phyloP scores from a whole-genome alignment of 2,797 vertebrate genomes.

The Botia kubotai region DNA sequence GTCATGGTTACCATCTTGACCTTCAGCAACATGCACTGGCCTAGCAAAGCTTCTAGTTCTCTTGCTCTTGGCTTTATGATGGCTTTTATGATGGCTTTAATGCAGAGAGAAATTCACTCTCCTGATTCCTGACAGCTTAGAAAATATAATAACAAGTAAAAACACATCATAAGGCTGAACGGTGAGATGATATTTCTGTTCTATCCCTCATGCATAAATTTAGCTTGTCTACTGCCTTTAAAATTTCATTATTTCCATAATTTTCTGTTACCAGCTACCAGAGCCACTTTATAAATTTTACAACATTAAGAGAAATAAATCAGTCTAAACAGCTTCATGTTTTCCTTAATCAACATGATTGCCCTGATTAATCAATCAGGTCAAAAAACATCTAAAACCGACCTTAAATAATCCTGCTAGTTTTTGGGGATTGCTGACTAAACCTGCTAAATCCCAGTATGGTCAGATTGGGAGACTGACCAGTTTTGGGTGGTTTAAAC shows the following conservation, averaged over 20 bases:
- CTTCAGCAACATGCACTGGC: conserved; percentile 21
- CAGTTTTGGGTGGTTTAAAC: neutral
- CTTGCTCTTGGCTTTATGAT: neutral
- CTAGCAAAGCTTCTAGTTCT: neutral
- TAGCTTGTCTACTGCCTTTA: conserved; percentile 5
- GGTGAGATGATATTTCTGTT: neutral
- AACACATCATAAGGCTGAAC: neutral
- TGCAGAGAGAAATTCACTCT: neutral
- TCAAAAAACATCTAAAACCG: neutral
- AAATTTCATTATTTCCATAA: neutral
- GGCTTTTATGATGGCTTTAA: neutral
- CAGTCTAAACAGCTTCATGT: conserved; percentile 31
- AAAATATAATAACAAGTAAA: neutral
- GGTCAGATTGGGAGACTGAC: neutral
- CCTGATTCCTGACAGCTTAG: neutral
- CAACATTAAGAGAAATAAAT: conserved; percentile 49
- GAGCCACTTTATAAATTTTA: neutral
- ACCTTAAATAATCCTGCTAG: neutral
- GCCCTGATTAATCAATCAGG: conserved; percentile 29
- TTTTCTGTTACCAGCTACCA: neutral
- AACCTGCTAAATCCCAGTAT: neutral
- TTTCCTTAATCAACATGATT: neutral
- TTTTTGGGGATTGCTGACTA: neutral
- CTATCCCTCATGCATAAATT: neutral
- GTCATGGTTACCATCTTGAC: conserved; percentile 50